Evolutionary conservation across 1,140 invertebrate genomes (phyloP), one percentile per base, ranked within the genome.

Genomic region (Stegodyphus mimosarum): DNA sequence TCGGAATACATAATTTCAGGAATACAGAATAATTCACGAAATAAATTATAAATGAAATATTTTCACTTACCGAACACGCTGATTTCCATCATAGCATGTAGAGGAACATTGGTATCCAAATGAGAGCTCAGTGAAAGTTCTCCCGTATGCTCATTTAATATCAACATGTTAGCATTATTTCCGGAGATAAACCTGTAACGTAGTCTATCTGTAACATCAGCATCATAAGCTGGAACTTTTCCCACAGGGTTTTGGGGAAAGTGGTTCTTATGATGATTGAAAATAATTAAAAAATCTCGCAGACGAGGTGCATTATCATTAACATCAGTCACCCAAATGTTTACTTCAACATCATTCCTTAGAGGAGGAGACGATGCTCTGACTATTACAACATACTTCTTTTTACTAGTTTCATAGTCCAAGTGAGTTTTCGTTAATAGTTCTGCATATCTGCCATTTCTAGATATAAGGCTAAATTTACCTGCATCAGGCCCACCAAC

Each of bases 221-320:
- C 96, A 91, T 99, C 97, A 89, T 94, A 94, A 0, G 97, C 97
- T 0, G 97, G 98, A 83, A 99, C 95, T 86, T 93, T 92, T 5
- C 97, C 97, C 88, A 99, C 96, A 0, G 95, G 92, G 7, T 94
- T 94, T 6, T 94, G 94, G 0, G 97, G 97, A 90, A 99, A 98
- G 88, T 96, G 95, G 89, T 97, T 95, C 87, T 95, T 94, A 90
- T 96, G 98, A 89, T 98, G 98, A 90, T 99, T 99, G 90, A 98
- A 97, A 49, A 98, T 95, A 2, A 98, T 94, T 83, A 95, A 93
- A 89, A 98, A 99, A 89, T 98, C 96, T 88, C 95, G 94, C 70
- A 98, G 91, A 73, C 94, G 91, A 0, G 97, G 97, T 0, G 95
- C 95, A 90, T 99, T 98, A 88, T 99, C 97, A 89, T 98, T 98